These are phyloP conservation scores for Penaeus chinensis DNA, from an alignment of 1,140 invertebrate genomes.

Conservation along the genomic window DNA sequence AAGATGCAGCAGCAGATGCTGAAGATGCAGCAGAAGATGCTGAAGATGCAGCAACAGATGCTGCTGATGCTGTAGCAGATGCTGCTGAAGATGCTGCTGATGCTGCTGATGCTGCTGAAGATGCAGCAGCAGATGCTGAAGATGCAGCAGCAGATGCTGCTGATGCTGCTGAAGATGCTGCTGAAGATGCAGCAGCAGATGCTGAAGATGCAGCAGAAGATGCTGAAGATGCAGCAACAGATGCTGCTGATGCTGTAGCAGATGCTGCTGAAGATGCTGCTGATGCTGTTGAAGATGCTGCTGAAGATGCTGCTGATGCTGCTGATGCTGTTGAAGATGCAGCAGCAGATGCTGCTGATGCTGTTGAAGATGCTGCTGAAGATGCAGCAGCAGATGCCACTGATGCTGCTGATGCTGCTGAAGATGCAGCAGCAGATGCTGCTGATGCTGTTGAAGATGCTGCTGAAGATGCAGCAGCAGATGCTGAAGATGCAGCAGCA, in stretches of 20 bases:
- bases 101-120: too few relatives aligned
- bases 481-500: not conserved
- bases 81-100: too few relatives aligned
- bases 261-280: not conserved
- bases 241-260: not conserved
- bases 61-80: too few relatives aligned
- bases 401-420: slow-evolving; percentile 4
- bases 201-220: slow-evolving; percentile 1
- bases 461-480: not conserved
- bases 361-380: not conserved
- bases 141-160: too few relatives aligned
- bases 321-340: not conserved
- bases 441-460: slow-evolving; percentile 5
- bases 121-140: too few relatives aligned
- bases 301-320: not conserved
- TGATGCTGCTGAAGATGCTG: not conserved
- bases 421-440: slow-evolving; percentile 1
- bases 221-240: slow-evolving; percentile 1
- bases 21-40: too few relatives aligned
- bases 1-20: too few relatives aligned
- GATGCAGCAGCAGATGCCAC: not conserved
- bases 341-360: slow-evolving; percentile 6
- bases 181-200: not conserved
- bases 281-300: slow-evolving; percentile 22
- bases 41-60: too few relatives aligned